phyloP scores from a whole-genome alignment of 2,888 invertebrate genomes.

The Caenorhabditis sp. region DNA sequence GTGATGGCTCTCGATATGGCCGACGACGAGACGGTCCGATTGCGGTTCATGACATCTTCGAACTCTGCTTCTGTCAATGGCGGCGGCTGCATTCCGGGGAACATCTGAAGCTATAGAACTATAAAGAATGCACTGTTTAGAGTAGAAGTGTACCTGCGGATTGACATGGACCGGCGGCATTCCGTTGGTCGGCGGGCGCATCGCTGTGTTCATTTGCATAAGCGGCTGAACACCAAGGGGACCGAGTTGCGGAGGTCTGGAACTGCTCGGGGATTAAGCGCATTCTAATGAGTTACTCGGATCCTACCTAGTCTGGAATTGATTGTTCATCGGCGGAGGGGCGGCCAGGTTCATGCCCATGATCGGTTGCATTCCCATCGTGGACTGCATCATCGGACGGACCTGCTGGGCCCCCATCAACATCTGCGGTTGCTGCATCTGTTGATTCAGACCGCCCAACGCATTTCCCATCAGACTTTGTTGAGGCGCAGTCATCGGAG shows the following conservation, averaged over 20 bases:
- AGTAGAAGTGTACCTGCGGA: slow-evolving; percentile 53
- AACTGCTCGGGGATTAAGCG: slow-evolving; percentile 14
- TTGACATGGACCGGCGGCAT: slow-evolving; percentile 61
- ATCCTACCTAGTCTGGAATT: slow-evolving; percentile 42
- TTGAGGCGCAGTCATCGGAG: slow-evolving; percentile 17
- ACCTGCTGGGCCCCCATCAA: slow-evolving; percentile 36
- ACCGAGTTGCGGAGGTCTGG: slow-evolving; percentile 46
- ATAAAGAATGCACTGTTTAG: not conserved
- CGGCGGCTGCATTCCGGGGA: slow-evolving; percentile 50
- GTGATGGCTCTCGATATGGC: slow-evolving; percentile 94
- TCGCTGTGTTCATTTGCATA: slow-evolving; percentile 54
- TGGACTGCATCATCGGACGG: slow-evolving; percentile 26
- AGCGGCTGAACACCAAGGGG: slow-evolving; percentile 52
- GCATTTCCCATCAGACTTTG: slow-evolving; percentile 37
- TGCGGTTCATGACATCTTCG: slow-evolving; percentile 97
- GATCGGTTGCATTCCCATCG: slow-evolving; percentile 33
- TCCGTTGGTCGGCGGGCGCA: slow-evolving; percentile 60
- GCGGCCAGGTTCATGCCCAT: slow-evolving; percentile 42
- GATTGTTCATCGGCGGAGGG: slow-evolving; percentile 46
- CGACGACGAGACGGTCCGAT: slow-evolving; percentile 90
- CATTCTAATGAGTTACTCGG: not conserved
- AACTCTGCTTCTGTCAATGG: slow-evolving; percentile 89
- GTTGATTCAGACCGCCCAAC: slow-evolving; percentile 28
- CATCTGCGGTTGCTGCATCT: slow-evolving; percentile 36
- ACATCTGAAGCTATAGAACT: slow-evolving; percentile 34